Evolutionary conservation across 2,113 vertebrate species (phyloP).

Genomic region (Meleagris gallopavo): DNA sequence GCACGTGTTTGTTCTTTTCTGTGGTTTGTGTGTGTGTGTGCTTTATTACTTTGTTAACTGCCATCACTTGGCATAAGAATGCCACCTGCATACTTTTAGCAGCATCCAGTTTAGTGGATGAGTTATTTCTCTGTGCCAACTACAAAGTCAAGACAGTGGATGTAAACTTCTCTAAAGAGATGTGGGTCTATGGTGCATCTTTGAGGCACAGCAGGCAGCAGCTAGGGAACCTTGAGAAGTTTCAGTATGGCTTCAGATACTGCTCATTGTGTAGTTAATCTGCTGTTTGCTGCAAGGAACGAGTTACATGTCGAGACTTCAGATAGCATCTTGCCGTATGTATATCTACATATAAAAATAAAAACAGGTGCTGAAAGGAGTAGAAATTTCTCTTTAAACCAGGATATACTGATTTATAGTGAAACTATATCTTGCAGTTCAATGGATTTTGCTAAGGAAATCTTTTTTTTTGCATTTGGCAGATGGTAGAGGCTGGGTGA

Average conservation of each 20-base stretch:
- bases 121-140: constrained; percentile 9
- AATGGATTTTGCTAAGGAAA: not conserved
- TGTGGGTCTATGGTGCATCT: not conserved
- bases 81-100: not conserved
- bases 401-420: not conserved
- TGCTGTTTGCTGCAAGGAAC: not conserved
- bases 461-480: not conserved
- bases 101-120: constrained; percentile 17
- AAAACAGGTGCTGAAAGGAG: not conserved
- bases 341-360: not conserved
- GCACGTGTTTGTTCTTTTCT: constrained; percentile 13
- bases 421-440: not conserved
- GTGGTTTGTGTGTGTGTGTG: not conserved
- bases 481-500: not conserved
- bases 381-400: not conserved
- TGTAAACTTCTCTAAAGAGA: not conserved
- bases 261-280: not conserved
- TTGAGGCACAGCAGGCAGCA: not conserved
- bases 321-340: fast-evolving
- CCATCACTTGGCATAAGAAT: not conserved
- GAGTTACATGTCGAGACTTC: not conserved
- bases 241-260: not conserved
- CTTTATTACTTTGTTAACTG: not conserved
- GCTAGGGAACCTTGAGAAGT: not conserved
- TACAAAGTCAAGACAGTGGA: not conserved